Base-by-base conservation (phyloP, 2,113 vertebrate genomes). In the Paratilapia polleni region DNA sequence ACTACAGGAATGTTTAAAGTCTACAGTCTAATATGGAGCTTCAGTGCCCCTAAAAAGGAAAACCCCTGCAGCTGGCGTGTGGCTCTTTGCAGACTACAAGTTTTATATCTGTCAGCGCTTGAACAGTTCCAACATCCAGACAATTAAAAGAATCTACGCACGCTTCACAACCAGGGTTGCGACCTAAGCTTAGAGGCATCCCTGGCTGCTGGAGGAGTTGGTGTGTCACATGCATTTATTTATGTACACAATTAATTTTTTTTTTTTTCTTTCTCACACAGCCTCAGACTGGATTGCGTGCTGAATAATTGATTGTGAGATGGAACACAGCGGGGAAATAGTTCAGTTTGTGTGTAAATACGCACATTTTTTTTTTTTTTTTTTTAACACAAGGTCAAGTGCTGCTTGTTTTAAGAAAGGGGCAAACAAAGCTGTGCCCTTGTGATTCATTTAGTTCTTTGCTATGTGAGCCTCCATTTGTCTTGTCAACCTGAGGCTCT, bases 1-100 rank as follows among this genome's bases (percentile, higher is more conserved):
- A 1, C 90, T 98, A 56, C 96, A 96, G 87, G 96, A 94, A 20
- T 94, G 96, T 93, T 80, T 95, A 56, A 94, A 95, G 89, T 95
- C 85, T 88, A 38, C 63, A 61, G 2, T 34, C 36, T 90, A 64
- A 83, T 6, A 3, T 20, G 14, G 31, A 52, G 78, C 59, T 78
- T 19, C 4, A 5, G 63, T 62, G 22, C 36, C 61, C 7, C 24
- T 68, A 12, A 34, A 9, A 59, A 43, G 38, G 57, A 58, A 20
- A 64, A 34, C 9, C 9, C 26, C 43, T 8, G 60, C 81, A 19
- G 31, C 49, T 57, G 8, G 5, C 19, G 56, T 43, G 12, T 56
- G 4, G 26, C 19, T 82, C 78, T 87, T 61, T 86, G 80, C 83
- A 80, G 89, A 88, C 79, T n/a, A 6, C 49, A 58, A 14, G 19